Evolutionary conservation across 2,888 invertebrate genomes (phyloP).

Genomic region (Eupelmus urozonus): DNA sequence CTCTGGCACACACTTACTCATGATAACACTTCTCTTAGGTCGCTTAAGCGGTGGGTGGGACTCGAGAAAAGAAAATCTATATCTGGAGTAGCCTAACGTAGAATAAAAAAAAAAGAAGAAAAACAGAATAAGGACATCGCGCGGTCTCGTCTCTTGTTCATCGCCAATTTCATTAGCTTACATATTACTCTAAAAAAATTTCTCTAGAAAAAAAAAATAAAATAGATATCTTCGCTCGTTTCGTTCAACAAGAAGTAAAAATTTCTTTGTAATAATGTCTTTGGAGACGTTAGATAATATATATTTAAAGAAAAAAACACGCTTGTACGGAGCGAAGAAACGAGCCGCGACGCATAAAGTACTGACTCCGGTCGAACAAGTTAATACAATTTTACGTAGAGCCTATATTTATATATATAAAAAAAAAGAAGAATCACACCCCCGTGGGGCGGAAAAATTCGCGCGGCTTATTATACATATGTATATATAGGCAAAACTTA

Average conservation of each 20-base stretch:
- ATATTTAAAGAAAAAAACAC: conserved; percentile 12
- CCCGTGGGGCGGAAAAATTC: conserved; percentile 6
- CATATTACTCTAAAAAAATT: conserved; percentile 47
- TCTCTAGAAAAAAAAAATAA: conserved; percentile 27
- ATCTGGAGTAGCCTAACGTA: conserved; percentile 36
- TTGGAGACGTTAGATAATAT: conserved; percentile 57
- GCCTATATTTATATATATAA: conserved; percentile 6
- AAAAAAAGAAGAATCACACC: conserved; percentile 17
- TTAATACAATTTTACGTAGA: conserved; percentile 46
- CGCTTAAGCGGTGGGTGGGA: conserved; percentile 60
- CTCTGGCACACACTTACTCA: conserved; percentile 48
- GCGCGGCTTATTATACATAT: conserved; percentile 25
- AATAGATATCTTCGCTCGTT: conserved; percentile 23
- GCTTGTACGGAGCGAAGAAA: conserved; percentile 44
- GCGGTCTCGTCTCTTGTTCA: conserved; percentile 53
- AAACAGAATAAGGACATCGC: conserved; percentile 58
- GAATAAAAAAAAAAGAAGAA: conserved; percentile 57
- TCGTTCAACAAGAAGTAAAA: conserved; percentile 3
- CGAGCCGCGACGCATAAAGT: conserved; percentile 54
- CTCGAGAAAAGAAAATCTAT: conserved; percentile 55
- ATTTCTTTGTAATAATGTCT: conserved; percentile 59
- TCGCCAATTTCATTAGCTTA: conserved; percentile 40
- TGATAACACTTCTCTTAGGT: conserved; percentile 56
- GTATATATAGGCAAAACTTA: conserved; percentile 27
- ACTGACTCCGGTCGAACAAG: conserved; percentile 52